phyloP scores from a whole-genome alignment of 2,797 vertebrate genomes.

The Anguilla obscura region DNA sequence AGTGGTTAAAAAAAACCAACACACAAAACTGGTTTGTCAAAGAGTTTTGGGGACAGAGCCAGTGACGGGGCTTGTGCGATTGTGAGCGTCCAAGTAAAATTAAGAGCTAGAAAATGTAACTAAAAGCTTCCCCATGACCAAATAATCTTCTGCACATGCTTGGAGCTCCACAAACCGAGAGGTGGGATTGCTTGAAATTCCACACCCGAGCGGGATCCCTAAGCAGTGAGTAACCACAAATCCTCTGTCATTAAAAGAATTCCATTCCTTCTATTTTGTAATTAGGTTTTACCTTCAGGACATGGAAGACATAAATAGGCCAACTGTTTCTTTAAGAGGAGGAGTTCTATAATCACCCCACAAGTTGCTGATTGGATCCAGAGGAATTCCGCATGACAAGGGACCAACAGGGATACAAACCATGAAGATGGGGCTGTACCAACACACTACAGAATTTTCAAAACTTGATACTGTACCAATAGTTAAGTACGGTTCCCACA shows the following conservation, averaged over 20 bases:
- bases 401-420: conserved; percentile 48
- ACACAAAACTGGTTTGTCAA: neutral
- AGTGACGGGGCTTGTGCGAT: neutral
- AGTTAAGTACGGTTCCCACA: neutral
- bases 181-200: neutral
- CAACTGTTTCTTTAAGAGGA: conserved; percentile 72
- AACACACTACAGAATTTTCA: conserved; percentile 30
- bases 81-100: neutral
- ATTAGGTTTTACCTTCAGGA: conserved; percentile 34
- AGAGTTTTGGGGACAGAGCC: neutral
- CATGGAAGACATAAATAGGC: conserved; percentile 36
- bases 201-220: conserved; percentile 18
- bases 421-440: conserved; percentile 22
- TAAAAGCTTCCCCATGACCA: neutral
- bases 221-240: neutral
- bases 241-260: neutral
- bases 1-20: neutral
- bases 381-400: conserved; percentile 56
- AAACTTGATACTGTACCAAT: neutral
- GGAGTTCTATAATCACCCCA: conserved; percentile 75
- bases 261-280: conserved; percentile 4
- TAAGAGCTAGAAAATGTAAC: neutral
- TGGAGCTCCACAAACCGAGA: neutral
- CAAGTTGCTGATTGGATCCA: conserved; percentile 66
- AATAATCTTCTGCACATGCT: neutral